Evolutionary conservation across 37 sponge, comb jelly and placozoan genomes (phyloP), one percentile per base, ranked within the genome.

Genomic region (Ianthella basta): DNA sequence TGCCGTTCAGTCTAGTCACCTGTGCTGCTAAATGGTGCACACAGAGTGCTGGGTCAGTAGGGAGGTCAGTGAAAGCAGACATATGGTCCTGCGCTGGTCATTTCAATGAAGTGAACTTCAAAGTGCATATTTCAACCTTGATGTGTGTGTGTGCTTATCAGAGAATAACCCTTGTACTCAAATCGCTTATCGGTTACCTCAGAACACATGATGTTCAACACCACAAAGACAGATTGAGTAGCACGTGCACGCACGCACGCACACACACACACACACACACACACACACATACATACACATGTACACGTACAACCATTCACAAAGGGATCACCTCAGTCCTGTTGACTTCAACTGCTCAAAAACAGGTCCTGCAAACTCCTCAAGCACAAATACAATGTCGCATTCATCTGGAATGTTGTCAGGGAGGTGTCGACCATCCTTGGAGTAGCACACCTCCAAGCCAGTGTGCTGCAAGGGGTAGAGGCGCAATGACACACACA

Each of bases 321-420:
- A 44, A 3, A 44, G 6, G 8, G 50, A 79, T 8, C 55, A 92
- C 93, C 90, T 89, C 41, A 86, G 83, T 23, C 89, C 89, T 19
- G 89, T 85, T 15, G 70, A 59, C 36, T 66, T 80, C n/a, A 96
- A 82, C 37, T 85, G 77, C 27, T 86, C 59, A 56, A 82, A 96
- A 3, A 77, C 89, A 18, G 83, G 56, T 40, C 94, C 95, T 24
- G 79, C 77, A 81, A 96, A 96, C 65, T 88, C 60, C 53, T 87
- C 91, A 79, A 84, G 82, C 18, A 96, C 89, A 77, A 93, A 96
- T 23, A 91, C 92, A 65, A 93, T 90, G 50, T 85, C 86, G 69
- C 89, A 96, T 69, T 93, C 89, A 41, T 96, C 96, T 0, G 89
- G 91, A 3, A 91, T 41, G 29, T 86, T 16, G 4, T 93, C 89